A percentile compares a stretch with the other conserved stretches of the same genome.
Conservation (phyloP, 2,113 vertebrate species). For the Anser brachyrhynchus region DNA sequence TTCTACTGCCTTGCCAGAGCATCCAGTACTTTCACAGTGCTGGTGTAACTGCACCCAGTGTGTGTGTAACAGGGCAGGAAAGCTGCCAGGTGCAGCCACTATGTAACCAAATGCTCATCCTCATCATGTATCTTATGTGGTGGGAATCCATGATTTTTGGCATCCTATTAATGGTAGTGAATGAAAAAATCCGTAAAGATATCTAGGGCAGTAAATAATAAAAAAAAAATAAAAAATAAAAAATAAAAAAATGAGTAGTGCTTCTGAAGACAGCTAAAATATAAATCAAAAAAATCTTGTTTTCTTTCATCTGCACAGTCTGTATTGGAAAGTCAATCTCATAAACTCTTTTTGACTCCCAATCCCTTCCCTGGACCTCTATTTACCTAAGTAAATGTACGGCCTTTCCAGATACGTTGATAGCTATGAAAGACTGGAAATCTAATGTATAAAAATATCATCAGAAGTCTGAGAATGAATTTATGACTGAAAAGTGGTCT, state of each 20-base stretch:
- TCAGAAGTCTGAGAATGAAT: neutral
- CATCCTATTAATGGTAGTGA: neutral
- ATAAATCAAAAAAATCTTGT: neutral
- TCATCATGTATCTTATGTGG: neutral
- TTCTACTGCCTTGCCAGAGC: neutral
- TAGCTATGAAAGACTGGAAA: neutral
- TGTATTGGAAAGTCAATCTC: neutral
- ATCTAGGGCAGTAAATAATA: neutral
- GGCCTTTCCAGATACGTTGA: neutral
- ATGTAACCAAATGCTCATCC: neutral
- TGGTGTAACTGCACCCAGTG: neutral
- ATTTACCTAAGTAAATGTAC: neutral
- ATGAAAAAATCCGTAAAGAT: neutral
- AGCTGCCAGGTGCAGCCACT: neutral
- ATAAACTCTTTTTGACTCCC: neutral
- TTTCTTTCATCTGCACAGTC: neutral
- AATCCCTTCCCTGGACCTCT: neutral
- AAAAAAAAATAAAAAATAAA: neutral
- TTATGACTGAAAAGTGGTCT: neutral
- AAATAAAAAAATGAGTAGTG: neutral
- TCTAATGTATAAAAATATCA: neutral
- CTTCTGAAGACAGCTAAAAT: neutral
- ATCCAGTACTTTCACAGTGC: neutral
- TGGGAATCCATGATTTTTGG: neutral
- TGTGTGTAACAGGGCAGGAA: neutral